Evolutionary conservation across 2,113 vertebrate species (phyloP), one percentile per base, ranked within the genome.

Genomic region (Cheirogaleus medius): DNA sequence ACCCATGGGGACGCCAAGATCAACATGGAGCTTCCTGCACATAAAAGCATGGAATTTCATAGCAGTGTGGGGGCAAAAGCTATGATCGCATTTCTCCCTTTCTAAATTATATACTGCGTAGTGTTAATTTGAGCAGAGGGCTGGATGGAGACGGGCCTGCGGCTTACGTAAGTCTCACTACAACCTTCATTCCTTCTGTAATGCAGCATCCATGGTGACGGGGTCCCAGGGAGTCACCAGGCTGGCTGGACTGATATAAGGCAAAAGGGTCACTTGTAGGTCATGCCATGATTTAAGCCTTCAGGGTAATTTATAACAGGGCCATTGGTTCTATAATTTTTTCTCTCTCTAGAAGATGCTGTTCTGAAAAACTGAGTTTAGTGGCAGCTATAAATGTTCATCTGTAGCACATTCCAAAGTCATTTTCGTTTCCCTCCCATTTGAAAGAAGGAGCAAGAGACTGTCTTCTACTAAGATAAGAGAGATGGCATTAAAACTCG

Each of bases 11-110:
- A 97, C 97, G 99, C 99, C 99, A 99, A 99, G 97, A 99, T 99
- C 99, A 99, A 99, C 99, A 99, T 97, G 98, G 98, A 98, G 98
- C 98, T 99, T 99, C 99, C 99, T 99, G 99, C 98, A 99, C 99
- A 99, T 99, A 99, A 99, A 99, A 99, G 99, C 99, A 98, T 98
- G 98, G 99, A 99, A 99, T 99, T 97, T 98, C 98, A 99, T 99
- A 99, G 98, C 98, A 99, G 98, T 98, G 98, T 98, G 99, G 98
- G 99, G 98, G 97, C 97, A 98, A 98, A 99, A 99, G 90, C 99
- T 98, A 97, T 98, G 99, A 98, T 99, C 98, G 98, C 98, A 99
- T 99, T 99, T 99, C 98, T 97, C 97, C 97, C 89, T 97, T 97
- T 97, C 98, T 98, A 98, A 98, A 93, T 98, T 98, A 98, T 98